Evolutionary conservation across 2,797 vertebrate genomes (phyloP), one percentile per base, ranked within the genome.

Genomic region (Urophycis tenuis): DNA sequence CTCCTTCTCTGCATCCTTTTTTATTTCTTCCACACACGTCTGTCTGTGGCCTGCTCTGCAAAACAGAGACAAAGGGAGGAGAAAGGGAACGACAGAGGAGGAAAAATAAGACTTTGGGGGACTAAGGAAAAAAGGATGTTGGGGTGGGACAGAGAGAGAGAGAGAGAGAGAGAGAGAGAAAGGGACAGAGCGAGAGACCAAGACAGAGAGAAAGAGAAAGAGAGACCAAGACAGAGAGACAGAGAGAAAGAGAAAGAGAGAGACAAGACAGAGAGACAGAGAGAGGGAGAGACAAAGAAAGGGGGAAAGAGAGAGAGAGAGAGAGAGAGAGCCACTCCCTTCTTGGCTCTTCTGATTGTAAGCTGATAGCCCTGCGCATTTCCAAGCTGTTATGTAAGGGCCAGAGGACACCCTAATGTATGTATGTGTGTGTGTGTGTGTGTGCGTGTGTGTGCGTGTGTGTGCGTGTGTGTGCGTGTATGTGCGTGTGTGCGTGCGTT

Each of bases 351-450:
- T 87, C 80, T 79, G 80, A 86, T 88, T 78, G 83, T 89, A 89
- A 91, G 71, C 76, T 79, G 87, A 89, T 90, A 88, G 85, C 83
- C 75, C 83, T 64, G 77, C 79, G 9, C 79, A 81, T 79, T 53
- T 78, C 75, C 82, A 84, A 85, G 86, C 84, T 81, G 84, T 90
- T 91, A 85, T 83, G 87, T 89, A 89, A 91, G 80, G 76, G 49
- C 81, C 2, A 82, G 82, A 74, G 82, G 83, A 84, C 80, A 81
- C 80, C 80, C 78, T 78, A 74, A 35, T 71, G 67, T 39, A 5
- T 77, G 73, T 39, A 60, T 41, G 32, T 70, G 72, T 73, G 3
- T 78, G 15, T 78, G 39, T 80, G 76, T 81, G 64, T 79, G 75
- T 69, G 60, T 67, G 67, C 79, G 75, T 64, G 25, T 75, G 71